phyloP scores from a whole-genome alignment of 1,140 invertebrate genomes.

The Hycleus phaleratus region DNA sequence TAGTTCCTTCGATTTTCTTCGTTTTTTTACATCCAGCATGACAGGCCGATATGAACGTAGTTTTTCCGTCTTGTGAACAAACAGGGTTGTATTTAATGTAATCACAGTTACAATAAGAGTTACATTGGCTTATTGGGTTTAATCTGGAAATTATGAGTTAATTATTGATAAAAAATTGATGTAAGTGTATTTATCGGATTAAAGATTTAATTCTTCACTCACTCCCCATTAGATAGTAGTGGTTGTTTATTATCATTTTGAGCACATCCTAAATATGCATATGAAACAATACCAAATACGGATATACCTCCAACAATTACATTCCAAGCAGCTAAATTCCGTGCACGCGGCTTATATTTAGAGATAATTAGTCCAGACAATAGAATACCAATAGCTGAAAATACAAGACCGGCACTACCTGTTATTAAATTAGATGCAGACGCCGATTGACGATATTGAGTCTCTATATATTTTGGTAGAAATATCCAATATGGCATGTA shows the following conservation, averaged over 20 bases:
- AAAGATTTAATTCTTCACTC: conserved; percentile 18
- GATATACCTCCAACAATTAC: conserved; percentile 59
- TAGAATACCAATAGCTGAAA: conserved; percentile 63
- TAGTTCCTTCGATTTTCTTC: conserved; percentile 23
- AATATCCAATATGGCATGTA: conserved; percentile 70
- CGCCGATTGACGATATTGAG: conserved; percentile 64
- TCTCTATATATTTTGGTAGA: conserved; percentile 69
- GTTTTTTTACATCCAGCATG: conserved; percentile 56
- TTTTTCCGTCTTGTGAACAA: conserved; percentile 49
- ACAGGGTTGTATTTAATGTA: conserved; percentile 63
- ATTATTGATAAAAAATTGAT: background rate
- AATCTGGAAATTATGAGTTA: conserved; percentile 32
- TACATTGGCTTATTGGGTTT: conserved; percentile 48
- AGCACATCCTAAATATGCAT: conserved; percentile 62
- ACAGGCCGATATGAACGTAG: conserved; percentile 62
- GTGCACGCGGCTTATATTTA: conserved; percentile 58
- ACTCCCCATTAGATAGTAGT: conserved; percentile 43
- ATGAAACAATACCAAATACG: conserved; percentile 55
- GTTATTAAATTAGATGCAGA: conserved; percentile 60
- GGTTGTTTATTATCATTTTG: conserved; percentile 49
- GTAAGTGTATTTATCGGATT: background rate
- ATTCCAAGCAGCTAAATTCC: conserved; percentile 65
- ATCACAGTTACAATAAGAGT: conserved; percentile 55
- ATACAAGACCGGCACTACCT: conserved; percentile 61
- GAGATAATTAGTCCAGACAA: conserved; percentile 61